phyloP scores from a whole-genome alignment of 2,797 vertebrate genomes.

The Fistularia tabacaria region DNA sequence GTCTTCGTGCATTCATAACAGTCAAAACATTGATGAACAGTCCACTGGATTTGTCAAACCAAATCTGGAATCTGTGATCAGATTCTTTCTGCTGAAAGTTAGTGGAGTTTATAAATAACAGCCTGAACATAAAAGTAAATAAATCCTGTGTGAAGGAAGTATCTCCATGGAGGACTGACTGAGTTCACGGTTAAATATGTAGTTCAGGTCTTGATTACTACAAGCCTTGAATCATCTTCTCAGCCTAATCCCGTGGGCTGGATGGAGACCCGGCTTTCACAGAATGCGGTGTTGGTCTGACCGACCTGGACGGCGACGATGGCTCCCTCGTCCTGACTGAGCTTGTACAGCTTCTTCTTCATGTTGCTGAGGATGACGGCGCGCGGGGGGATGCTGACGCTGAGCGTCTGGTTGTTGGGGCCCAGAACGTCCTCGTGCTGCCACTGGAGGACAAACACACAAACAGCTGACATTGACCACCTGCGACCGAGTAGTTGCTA shows the following conservation, averaged over 20 bases:
- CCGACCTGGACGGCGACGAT: constrained; percentile 88
- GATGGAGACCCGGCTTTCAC: too few species aligned
- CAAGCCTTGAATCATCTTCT: too few species aligned
- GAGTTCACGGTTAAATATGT: neutral
- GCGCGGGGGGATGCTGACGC: constrained; percentile 88
- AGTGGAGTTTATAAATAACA: too few species aligned
- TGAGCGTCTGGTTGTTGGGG: constrained; percentile 84
- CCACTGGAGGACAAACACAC: constrained; percentile 76
- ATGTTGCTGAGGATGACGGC: constrained; percentile 92
- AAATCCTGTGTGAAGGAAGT: too few species aligned
- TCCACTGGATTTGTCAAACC: too few species aligned
- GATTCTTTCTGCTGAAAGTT: too few species aligned
- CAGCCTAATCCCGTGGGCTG: too few species aligned
- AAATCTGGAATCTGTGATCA: too few species aligned
- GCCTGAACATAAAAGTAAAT: too few species aligned
- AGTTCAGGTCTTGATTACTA: too few species aligned
- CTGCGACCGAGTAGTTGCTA: neutral
- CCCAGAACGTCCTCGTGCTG: constrained; percentile 95
- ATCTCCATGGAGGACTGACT: too few species aligned
- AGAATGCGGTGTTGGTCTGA: too few species aligned
- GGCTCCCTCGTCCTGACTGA: constrained; percentile 93
- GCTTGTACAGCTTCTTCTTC: constrained; percentile 97
- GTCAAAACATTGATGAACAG: neutral
- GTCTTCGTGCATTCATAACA: neutral
- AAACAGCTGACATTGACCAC: neutral